A percentile compares a stretch with the other conserved stretches of the same genome.
phyloP scores from a whole-genome alignment of 2,888 invertebrate genomes.

The Lasius fuliginosus region DNA sequence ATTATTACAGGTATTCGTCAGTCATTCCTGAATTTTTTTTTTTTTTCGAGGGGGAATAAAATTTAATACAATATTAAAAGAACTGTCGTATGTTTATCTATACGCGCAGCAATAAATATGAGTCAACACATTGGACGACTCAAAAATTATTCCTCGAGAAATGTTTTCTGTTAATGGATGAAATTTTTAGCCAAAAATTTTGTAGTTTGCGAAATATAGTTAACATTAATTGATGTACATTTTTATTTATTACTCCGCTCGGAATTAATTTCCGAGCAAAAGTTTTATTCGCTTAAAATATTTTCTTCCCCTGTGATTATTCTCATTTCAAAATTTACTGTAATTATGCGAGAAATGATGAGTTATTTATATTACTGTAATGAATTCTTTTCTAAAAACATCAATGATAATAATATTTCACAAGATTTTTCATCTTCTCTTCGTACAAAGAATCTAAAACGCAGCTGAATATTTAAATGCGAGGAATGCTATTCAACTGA shows the following conservation, averaged over 20 bases:
- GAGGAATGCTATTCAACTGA: conserved; percentile 5
- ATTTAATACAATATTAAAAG: conserved; percentile 15
- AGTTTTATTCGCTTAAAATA: background rate
- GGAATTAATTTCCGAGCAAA: background rate
- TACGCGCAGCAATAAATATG: background rate
- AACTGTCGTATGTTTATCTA: background rate
- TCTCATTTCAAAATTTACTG: background rate
- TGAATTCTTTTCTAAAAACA: background rate
- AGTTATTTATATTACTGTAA: background rate
- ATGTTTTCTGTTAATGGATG: too few relatives aligned
- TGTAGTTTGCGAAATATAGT: background rate
- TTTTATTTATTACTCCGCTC: background rate
- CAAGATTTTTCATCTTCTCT: background rate
- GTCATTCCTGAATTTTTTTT: conserved; percentile 6
- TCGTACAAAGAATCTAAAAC: background rate
- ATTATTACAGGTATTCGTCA: conserved; percentile 23
- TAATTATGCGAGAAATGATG: background rate
- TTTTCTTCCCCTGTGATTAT: background rate
- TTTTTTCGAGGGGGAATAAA: background rate
- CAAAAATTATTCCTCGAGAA: background rate
- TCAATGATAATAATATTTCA: background rate
- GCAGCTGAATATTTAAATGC: background rate
- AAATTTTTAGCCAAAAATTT: background rate
- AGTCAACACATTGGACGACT: too few relatives aligned
- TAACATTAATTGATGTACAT: background rate